Percentiles rank a stretch among this genome's conserved stretches.
Conservation (phyloP, 1,140 invertebrate genomes). For the Agrypnia vestita region DNA sequence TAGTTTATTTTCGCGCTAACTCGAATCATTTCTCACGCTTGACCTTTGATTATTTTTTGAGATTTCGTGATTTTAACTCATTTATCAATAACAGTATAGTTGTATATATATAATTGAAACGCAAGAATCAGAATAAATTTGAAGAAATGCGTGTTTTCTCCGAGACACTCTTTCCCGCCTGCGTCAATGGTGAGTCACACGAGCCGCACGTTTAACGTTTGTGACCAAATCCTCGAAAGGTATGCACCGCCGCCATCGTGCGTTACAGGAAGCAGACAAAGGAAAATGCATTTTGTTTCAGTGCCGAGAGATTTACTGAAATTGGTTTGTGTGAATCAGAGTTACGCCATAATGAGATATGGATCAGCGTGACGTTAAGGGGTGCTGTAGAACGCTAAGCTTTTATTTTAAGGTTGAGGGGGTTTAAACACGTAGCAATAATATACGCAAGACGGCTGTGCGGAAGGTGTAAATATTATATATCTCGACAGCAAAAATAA, state of each 20-base stretch:
- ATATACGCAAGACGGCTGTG: too few relatives aligned
- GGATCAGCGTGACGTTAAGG: slow-evolving; percentile 29
- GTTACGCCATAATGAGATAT: slow-evolving; percentile 17
- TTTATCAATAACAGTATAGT: slow-evolving; percentile 27
- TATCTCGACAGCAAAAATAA: too few relatives aligned
- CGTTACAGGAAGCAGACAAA: background rate
- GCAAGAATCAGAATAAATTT: slow-evolving; percentile 31
- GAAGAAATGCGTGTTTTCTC: slow-evolving; percentile 26
- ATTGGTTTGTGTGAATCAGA: slow-evolving; percentile 7
- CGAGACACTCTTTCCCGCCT: background rate
- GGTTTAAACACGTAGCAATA: too few relatives aligned
- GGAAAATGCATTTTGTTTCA: slow-evolving; percentile 21
- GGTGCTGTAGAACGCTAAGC: background rate
- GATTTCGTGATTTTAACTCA: slow-evolving; percentile 32
- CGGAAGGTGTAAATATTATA: too few relatives aligned
- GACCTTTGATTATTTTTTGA: slow-evolving; percentile 20
- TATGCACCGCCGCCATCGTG: background rate
- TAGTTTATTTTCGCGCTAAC: background rate
- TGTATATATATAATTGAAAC: background rate
- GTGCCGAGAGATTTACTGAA: background rate
- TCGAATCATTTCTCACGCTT: slow-evolving; percentile 7
- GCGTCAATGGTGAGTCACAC: background rate
- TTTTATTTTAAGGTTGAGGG: too few relatives aligned
- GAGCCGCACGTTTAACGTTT: background rate
- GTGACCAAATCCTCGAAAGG: background rate